Evolutionary conservation across 2,888 invertebrate species (phyloP).

Genomic region (Nemapogon koenigi): DNA sequence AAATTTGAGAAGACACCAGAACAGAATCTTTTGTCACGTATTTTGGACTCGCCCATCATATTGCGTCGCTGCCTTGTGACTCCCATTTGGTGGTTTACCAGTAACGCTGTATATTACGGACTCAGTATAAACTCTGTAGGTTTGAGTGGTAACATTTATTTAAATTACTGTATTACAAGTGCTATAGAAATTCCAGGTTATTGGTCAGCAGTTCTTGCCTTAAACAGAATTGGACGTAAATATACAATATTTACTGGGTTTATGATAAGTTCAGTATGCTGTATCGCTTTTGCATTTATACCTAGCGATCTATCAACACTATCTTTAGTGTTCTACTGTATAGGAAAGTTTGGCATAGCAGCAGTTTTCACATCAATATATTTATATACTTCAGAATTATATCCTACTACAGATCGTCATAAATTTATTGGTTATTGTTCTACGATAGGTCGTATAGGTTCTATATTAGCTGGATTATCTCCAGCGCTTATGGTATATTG

Average conservation of each 20-base stretch:
- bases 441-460: neutral
- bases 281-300: conserved; percentile 3
- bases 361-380: conserved; percentile 3
- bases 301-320: neutral
- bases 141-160: conserved; percentile 2
- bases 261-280: conserved; percentile 1
- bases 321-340: conserved; percentile 2
- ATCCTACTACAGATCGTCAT: conserved; percentile 5
- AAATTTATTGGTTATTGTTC: conserved; percentile 3
- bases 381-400: conserved; percentile 4
- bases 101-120: conserved; percentile 1
- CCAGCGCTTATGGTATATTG: conserved; percentile 5
- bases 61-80: neutral
- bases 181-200: conserved; percentile 4
- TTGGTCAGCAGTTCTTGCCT: conserved; percentile 3
- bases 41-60: neutral
- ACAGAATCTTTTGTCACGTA: neutral
- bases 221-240: conserved; percentile 5
- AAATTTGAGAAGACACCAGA: neutral
- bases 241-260: conserved; percentile 3
- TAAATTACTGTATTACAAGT: neutral
- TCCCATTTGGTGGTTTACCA: conserved; percentile 4
- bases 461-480: conserved; percentile 1
- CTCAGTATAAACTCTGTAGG: conserved; percentile 2
- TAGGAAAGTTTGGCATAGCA: conserved; percentile 2